A percentile compares a stretch with the other conserved stretches of the same genome.
These are phyloP conservation scores for Siphonodentalium dalli DNA, from an alignment of 2,888 invertebrate species.

Conservation along the genomic window DNA sequence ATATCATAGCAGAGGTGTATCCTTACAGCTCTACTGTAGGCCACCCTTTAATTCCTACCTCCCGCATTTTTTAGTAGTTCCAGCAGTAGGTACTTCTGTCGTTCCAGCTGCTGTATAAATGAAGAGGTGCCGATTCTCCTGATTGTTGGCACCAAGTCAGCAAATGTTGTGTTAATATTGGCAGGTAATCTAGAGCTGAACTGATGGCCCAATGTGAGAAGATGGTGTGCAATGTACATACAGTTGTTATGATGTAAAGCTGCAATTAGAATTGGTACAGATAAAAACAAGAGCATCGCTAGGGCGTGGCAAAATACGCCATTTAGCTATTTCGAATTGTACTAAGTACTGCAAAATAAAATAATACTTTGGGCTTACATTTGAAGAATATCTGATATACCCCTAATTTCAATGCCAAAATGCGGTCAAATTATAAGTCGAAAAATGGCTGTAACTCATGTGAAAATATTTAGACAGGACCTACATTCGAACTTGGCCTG, in stretches of 20 bases:
- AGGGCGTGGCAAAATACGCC: too few species aligned
- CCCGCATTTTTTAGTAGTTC: constrained; percentile 77
- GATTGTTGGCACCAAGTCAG: constrained; percentile 75
- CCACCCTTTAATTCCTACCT: constrained; percentile 70
- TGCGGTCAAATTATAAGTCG: too few species aligned
- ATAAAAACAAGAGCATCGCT: neutral
- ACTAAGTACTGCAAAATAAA: too few species aligned
- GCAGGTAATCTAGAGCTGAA: constrained; percentile 74
- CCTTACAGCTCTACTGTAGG: too few species aligned
- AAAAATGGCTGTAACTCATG: too few species aligned
- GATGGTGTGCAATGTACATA: constrained; percentile 81
- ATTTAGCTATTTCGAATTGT: too few species aligned
- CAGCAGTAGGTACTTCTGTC: constrained; percentile 78
- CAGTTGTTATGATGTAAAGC: constrained; percentile 80
- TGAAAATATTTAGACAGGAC: too few species aligned
- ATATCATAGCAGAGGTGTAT: too few species aligned
- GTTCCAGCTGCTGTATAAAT: constrained; percentile 77
- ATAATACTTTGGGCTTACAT: too few species aligned
- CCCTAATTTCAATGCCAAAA: too few species aligned
- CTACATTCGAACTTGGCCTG: too few species aligned
- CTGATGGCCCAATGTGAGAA: constrained; percentile 74
- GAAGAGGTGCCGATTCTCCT: constrained; percentile 75
- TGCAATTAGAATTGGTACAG: constrained; percentile 66
- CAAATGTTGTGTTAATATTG: constrained; percentile 72
- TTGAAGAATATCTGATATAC: too few species aligned